Evolutionary conservation across 2,797 vertebrate genomes (phyloP).

Genomic region (Botia kubotai): DNA sequence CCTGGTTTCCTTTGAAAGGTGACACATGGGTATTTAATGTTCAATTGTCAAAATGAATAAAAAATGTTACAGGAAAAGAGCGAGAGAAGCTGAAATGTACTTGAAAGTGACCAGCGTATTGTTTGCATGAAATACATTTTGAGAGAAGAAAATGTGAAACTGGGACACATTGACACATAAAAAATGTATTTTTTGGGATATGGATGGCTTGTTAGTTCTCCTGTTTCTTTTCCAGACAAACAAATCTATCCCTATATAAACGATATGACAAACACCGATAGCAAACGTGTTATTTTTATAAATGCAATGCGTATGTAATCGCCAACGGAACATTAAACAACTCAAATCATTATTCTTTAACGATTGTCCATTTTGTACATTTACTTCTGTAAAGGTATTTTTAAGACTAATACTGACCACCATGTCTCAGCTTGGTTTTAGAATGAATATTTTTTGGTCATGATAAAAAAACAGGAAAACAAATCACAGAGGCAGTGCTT

Average conservation of each 20-base stretch:
- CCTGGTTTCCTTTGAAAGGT: not conserved
- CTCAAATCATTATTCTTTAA: not conserved
- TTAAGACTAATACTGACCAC: not conserved
- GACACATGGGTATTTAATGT: not conserved
- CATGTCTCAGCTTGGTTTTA: not conserved
- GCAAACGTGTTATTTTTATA: not conserved
- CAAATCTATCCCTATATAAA: not conserved
- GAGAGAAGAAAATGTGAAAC: not conserved
- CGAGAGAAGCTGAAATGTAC: not conserved
- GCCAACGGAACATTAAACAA: not conserved
- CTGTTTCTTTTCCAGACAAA: not conserved
- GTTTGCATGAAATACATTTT: not conserved
- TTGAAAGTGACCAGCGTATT: not conserved
- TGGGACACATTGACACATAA: not conserved
- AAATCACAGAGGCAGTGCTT: slow-evolving; percentile 37
- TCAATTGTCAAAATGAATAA: not conserved
- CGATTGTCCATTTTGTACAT: not conserved
- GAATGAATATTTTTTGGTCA: not conserved
- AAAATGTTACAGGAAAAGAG: not conserved
- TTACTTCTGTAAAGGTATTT: not conserved
- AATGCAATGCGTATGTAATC: not conserved
- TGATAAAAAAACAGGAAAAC: slow-evolving; percentile 39
- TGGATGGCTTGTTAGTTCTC: not conserved
- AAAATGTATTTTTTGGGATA: not conserved
- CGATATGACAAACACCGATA: not conserved